phyloP scores from a whole-genome alignment of 2,888 invertebrate species.

The Andrena hattorfiana region DNA sequence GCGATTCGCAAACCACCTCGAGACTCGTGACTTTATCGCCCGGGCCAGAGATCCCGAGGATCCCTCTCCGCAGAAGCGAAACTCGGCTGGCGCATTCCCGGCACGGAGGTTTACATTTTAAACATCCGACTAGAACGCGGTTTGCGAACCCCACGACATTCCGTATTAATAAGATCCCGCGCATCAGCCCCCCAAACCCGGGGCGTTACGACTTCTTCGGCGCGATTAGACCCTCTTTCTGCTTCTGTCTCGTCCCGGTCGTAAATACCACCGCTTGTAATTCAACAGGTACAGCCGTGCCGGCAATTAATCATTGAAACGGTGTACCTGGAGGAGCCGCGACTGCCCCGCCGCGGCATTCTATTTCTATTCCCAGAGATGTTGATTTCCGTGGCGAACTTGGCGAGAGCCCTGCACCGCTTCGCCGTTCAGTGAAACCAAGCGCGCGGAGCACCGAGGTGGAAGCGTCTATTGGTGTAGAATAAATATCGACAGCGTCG shows the following conservation, averaged over 20 bases:
- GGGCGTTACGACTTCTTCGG: constrained; percentile 62
- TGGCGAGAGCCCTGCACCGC: no score
- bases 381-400: neutral
- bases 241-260: constrained; percentile 48
- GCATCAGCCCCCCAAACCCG: constrained; percentile 29
- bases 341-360: constrained; percentile 19
- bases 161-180: constrained; percentile 64
- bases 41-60: neutral
- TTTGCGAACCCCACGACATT: constrained; percentile 62
- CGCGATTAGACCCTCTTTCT: constrained; percentile 61
- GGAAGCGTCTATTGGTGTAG: no score
- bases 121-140: constrained; percentile 39
- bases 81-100: neutral
- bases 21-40: constrained; percentile 20
- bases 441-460: no score
- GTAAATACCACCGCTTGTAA: constrained; percentile 57
- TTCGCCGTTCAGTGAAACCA: no score
- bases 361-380: neutral
- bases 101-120: constrained; percentile 44
- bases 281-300: constrained; percentile 59
- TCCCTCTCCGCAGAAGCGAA: neutral
- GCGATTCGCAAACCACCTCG: constrained; percentile 1
- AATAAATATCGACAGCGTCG: neutral
- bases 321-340: constrained; percentile 25
- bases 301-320: constrained; percentile 56